phyloP scores from a whole-genome alignment of 2,113 vertebrate genomes.

The Tachysurus vachellii region DNA sequence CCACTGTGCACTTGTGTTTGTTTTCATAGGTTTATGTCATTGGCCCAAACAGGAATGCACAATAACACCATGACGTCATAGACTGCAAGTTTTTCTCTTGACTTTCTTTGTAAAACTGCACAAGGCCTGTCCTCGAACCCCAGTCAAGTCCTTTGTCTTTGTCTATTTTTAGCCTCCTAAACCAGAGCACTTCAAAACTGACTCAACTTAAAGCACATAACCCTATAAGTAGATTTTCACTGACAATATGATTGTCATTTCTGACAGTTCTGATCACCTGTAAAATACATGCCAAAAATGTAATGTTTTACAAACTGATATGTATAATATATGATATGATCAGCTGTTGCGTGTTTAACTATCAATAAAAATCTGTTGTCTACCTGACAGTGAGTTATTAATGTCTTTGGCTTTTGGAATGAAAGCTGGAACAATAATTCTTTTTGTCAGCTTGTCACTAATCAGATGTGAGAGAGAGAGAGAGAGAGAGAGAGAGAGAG shows the following conservation, averaged over 20 bases:
- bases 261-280: not conserved
- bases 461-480: constrained; percentile 38
- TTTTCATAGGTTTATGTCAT: constrained; percentile 85
- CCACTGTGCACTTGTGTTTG: constrained; percentile 78
- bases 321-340: constrained; percentile 3
- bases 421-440: constrained; percentile 42
- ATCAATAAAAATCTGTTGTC: constrained; percentile 34
- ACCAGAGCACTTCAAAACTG: constrained; percentile 12
- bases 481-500: constrained; percentile 28
- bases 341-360: not conserved
- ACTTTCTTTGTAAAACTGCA: constrained; percentile 42
- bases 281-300: not conserved
- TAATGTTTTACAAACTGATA: not conserved
- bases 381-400: constrained; percentile 12
- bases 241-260: not conserved
- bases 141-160: constrained; percentile 62
- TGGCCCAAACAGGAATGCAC: constrained; percentile 75
- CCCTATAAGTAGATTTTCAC: not conserved
- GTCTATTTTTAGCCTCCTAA: constrained; percentile 56
- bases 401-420: constrained; percentile 23
- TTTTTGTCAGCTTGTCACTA: constrained; percentile 49
- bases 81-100: constrained; percentile 50
- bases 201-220: not conserved
- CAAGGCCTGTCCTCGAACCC: constrained; percentile 58
- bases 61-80: constrained; percentile 76